These are phyloP conservation scores for Cavia porcellus DNA, from an alignment of 2,113 vertebrate species.

Conservation along the genomic window DNA sequence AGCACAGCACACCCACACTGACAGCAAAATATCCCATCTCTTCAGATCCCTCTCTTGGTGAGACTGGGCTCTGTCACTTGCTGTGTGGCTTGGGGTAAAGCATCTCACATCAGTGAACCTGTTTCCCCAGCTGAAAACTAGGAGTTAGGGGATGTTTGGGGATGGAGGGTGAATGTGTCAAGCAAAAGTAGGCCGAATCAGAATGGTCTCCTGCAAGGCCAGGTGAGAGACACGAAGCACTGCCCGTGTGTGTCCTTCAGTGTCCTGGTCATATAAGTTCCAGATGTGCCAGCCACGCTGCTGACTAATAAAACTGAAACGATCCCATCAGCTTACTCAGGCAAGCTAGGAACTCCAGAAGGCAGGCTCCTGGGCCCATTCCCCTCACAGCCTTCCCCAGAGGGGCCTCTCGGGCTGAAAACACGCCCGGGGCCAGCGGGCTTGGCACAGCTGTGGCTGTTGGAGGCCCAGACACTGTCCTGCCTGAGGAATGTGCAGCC, in stretches of 20 bases:
- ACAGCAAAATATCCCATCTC: fast-evolving
- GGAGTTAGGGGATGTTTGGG: not conserved
- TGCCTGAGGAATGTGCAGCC: conserved; percentile 63
- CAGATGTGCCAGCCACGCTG: not conserved
- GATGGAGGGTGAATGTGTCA: no score
- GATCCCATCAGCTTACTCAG: not conserved
- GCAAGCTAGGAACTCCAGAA: not conserved
- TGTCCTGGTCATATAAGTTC: not conserved
- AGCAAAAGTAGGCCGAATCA: not conserved
- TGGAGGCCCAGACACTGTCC: not conserved
- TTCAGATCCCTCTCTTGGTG: not conserved
- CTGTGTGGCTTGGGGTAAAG: not conserved
- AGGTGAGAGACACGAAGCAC: fast-evolving
- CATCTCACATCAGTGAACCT: not conserved
- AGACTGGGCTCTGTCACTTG: no score
- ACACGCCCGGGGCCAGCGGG: not conserved
- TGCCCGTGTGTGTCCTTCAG: fast-evolving
- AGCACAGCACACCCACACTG: fast-evolving
- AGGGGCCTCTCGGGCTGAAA: conserved; percentile 46
- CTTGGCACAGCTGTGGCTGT: conserved; percentile 70
- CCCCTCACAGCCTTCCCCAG: not conserved
- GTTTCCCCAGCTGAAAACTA: not conserved
- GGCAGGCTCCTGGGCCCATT: not conserved
- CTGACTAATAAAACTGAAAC: not conserved
- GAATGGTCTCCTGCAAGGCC: not conserved